Conservation (phyloP, 2,113 vertebrate species). For the Hirundichthys speculiger region DNA sequence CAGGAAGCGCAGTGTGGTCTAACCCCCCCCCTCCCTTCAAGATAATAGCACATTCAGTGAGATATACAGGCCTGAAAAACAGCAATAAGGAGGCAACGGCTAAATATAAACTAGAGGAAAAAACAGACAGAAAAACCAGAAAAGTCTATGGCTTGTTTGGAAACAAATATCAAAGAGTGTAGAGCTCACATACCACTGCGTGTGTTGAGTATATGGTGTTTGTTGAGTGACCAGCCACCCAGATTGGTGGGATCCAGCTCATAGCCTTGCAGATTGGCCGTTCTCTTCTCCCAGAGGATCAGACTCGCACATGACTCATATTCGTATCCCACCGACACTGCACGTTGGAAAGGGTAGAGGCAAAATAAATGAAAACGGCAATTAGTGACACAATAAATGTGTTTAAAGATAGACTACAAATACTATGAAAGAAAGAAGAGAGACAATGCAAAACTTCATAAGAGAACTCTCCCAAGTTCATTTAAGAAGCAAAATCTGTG, state of each 20-base stretch:
- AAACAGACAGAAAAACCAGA: background rate
- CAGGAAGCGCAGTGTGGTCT: slow-evolving; percentile 23
- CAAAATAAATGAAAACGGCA: background rate
- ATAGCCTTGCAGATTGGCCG: slow-evolving; percentile 91
- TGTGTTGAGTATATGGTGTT: slow-evolving; percentile 95
- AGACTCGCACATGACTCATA: slow-evolving; percentile 96
- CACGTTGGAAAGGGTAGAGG: slow-evolving; percentile 4
- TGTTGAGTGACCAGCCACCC: slow-evolving; percentile 96
- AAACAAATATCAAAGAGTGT: background rate
- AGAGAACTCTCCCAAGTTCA: slow-evolving; percentile 34
- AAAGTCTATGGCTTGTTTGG: background rate
- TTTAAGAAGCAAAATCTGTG: slow-evolving; percentile 48
- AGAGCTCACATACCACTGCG: slow-evolving; percentile 85
- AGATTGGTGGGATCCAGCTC: slow-evolving; percentile 96
- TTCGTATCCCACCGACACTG: slow-evolving; percentile 98
- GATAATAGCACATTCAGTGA: slow-evolving; percentile 34
- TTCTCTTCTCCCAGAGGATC: slow-evolving; percentile 98
- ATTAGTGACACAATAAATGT: background rate
- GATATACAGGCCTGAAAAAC: slow-evolving; percentile 23
- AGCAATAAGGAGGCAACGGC: background rate
- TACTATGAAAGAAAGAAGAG: background rate
- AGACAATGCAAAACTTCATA: slow-evolving; percentile 27
- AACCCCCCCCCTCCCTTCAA: slow-evolving; percentile 1
- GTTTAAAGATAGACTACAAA: background rate
- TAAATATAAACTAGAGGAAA: slow-evolving; percentile 28